Evolutionary conservation across 2,888 invertebrate species (phyloP).

Genomic region (Lissonota sp.): DNA sequence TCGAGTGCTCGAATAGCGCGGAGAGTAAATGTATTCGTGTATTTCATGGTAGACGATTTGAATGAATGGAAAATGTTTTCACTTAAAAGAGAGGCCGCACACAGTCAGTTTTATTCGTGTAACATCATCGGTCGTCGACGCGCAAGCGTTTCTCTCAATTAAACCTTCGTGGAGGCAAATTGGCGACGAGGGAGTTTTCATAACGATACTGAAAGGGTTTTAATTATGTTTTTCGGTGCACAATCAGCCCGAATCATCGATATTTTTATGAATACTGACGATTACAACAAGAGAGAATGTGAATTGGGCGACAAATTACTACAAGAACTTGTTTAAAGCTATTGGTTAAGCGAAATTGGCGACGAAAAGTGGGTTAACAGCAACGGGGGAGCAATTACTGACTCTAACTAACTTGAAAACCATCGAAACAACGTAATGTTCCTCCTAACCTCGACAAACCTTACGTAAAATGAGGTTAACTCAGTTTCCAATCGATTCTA

Average conservation of each 20-base stretch:
- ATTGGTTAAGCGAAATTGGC: too few relatives aligned
- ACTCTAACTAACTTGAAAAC: too few relatives aligned
- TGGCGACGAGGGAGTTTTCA: constrained; percentile 6
- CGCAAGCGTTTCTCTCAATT: constrained; percentile 37
- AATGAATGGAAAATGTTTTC: constrained; percentile 52
- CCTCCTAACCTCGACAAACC: too few relatives aligned
- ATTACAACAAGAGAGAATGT: too few relatives aligned
- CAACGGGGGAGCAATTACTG: too few relatives aligned
- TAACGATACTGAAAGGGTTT: neutral
- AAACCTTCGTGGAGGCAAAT: constrained; percentile 30
- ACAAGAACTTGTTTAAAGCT: too few relatives aligned
- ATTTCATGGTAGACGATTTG: constrained; percentile 16
- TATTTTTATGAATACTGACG: too few relatives aligned
- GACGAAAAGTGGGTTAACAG: too few relatives aligned
- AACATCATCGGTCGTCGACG: constrained; percentile 32
- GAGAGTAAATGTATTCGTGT: neutral
- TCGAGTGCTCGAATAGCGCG: neutral
- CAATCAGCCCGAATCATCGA: neutral
- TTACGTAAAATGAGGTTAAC: too few relatives aligned
- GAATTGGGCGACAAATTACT: too few relatives aligned
- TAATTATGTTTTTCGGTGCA: constrained; percentile 36
- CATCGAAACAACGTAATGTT: too few relatives aligned
- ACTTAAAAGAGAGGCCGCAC: constrained; percentile 36
- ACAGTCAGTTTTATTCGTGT: constrained; percentile 38
- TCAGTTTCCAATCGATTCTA: too few relatives aligned